A percentile compares a stretch with the other conserved stretches of the same genome.
Evolutionary conservation across 2,113 vertebrate species (phyloP).

Genomic region (Eolophus roseicapilla): DNA sequence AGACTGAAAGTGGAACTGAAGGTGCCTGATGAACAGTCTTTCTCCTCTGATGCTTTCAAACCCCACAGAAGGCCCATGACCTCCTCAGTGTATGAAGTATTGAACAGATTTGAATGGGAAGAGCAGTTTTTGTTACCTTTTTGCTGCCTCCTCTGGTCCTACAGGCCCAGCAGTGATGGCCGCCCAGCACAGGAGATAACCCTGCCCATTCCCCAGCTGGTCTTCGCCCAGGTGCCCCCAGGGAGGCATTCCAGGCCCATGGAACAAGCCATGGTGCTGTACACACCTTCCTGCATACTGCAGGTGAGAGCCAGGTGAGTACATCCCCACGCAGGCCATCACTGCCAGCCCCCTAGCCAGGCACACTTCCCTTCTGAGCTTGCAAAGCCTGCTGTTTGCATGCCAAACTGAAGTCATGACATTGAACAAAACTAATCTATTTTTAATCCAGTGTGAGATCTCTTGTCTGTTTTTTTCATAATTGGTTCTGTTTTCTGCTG

Average conservation of each 20-base stretch:
- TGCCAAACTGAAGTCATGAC: not conserved
- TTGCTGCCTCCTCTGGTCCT: not conserved
- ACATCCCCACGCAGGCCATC: not conserved
- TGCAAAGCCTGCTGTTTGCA: not conserved
- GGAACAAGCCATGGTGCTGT: not conserved
- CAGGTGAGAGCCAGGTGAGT: not conserved
- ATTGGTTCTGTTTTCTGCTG: conserved; percentile 40
- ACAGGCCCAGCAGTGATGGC: fast-evolving
- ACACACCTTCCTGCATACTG: not conserved
- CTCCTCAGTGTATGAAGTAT: not conserved
- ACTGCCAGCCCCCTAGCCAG: not conserved
- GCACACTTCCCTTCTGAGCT: not conserved
- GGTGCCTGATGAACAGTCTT: not conserved
- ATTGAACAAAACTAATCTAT: not conserved
- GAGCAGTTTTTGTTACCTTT: not conserved
- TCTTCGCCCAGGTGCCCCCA: not conserved
- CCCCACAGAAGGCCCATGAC: not conserved
- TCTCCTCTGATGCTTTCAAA: not conserved
- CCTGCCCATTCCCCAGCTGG: not conserved
- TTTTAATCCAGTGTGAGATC: conserved; percentile 25
- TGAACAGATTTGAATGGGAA: not conserved
- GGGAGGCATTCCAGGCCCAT: fast-evolving
- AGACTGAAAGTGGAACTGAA: not conserved
- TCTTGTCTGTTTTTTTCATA: conserved; percentile 6
- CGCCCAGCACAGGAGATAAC: not conserved